Conservation (phyloP, 2,888 invertebrate genomes). For the Augochlorella aurata region DNA sequence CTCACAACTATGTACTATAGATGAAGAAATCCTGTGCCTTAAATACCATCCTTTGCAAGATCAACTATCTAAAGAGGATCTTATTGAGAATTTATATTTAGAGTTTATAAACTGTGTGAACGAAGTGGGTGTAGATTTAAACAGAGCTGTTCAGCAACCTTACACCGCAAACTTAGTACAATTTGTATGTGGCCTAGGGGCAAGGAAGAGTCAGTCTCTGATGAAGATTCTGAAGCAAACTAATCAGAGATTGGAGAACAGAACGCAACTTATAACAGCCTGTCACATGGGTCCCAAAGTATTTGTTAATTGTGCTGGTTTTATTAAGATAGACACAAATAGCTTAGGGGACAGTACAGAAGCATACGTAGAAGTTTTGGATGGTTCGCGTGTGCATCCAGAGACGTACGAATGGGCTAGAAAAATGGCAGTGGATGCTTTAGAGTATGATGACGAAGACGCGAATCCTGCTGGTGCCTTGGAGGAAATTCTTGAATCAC, state of each 20-base stretch:
- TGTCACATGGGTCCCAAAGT: slow-evolving; percentile 99
- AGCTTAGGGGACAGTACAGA: slow-evolving; percentile 97
- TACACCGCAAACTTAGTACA: slow-evolving; percentile 95
- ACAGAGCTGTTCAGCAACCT: slow-evolving; percentile 93
- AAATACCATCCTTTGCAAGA: slow-evolving; percentile 94
- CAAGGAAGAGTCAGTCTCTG: slow-evolving; percentile 94
- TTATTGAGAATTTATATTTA: slow-evolving; percentile 91
- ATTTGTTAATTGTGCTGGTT: slow-evolving; percentile 99
- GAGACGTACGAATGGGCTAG: slow-evolving; percentile 99
- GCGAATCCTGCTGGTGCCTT: slow-evolving; percentile 98
- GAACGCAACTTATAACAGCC: slow-evolving; percentile 96
- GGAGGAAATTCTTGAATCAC: slow-evolving; percentile 98
- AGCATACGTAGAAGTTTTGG: slow-evolving; percentile 96
- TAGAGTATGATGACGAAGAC: slow-evolving; percentile 98
- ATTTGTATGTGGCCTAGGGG: slow-evolving; percentile 98
- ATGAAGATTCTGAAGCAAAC: slow-evolving; percentile 94
- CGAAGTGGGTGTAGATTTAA: slow-evolving; percentile 99
- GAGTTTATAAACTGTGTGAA: slow-evolving; percentile 98
- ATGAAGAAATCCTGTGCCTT: slow-evolving; percentile 97
- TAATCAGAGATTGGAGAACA: slow-evolving; percentile 95
- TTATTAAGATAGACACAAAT: slow-evolving; percentile 98
- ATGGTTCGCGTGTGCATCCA: slow-evolving; percentile 98
- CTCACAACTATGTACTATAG: slow-evolving; percentile 96
- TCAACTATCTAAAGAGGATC: slow-evolving; percentile 91
- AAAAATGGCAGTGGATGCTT: slow-evolving; percentile 99